Evolutionary conservation across 2,113 vertebrate genomes (phyloP).

Genomic region (Cairina moschata): DNA sequence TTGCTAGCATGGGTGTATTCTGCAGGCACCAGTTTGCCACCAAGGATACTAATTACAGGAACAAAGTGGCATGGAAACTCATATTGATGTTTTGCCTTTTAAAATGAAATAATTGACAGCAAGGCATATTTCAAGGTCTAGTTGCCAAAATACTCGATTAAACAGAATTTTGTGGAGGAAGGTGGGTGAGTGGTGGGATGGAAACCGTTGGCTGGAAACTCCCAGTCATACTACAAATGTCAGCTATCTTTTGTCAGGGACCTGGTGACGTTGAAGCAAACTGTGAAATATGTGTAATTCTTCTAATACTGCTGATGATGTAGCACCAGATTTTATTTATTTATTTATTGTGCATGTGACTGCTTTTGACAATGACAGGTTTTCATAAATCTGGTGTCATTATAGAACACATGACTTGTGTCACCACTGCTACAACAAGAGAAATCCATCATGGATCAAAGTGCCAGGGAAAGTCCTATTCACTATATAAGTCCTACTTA

Average conservation of each 20-base stretch:
- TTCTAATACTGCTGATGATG: conserved; percentile 42
- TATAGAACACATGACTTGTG: conserved; percentile 66
- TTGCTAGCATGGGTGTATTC: background rate
- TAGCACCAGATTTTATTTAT: conserved; percentile 9
- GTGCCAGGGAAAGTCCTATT: conserved; percentile 56
- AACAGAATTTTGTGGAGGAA: conserved; percentile 26
- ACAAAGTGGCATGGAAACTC: background rate
- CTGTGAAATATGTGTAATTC: conserved; percentile 54
- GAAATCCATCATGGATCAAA: conserved; percentile 60
- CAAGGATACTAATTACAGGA: background rate
- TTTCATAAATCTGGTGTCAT: conserved; percentile 67
- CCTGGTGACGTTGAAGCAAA: conserved; percentile 47
- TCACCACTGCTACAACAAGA: conserved; percentile 59
- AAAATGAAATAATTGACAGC: conserved; percentile 37
- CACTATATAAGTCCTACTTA: conserved; percentile 29
- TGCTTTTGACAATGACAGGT: conserved; percentile 59
- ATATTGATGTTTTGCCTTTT: conserved; percentile 10
- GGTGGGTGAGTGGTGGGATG: too few species aligned
- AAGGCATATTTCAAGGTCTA: conserved; percentile 57
- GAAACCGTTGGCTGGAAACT: conserved; percentile 4
- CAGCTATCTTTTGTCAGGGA: conserved; percentile 45
- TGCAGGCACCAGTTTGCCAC: background rate
- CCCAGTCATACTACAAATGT: background rate
- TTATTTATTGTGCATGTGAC: background rate
- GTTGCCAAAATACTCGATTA: conserved; percentile 47